Percentiles rank a stretch among this genome's conserved stretches.
Conservation (phyloP, 2,888 invertebrate species). For the Tipula unca region DNA sequence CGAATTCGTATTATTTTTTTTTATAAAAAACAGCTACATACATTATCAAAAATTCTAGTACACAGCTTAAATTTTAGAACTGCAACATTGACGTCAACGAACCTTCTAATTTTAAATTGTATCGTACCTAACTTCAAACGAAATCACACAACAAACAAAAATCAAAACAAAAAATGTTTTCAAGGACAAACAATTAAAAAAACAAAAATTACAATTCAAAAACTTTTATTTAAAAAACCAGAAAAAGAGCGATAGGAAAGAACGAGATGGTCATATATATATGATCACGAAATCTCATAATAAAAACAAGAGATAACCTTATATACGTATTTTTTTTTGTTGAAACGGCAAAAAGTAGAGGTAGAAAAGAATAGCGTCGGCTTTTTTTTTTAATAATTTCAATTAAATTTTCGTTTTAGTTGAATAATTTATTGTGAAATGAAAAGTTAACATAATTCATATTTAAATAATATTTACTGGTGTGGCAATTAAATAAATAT, state of each 20-base stretch:
- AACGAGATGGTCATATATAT: background rate
- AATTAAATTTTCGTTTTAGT: slow-evolving; percentile 1
- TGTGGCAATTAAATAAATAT: background rate
- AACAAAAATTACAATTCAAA: slow-evolving; percentile 20
- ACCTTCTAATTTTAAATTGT: background rate
- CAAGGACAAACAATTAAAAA: slow-evolving; percentile 43
- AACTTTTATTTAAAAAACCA: background rate
- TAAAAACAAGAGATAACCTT: slow-evolving; percentile 8
- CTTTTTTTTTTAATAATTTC: background rate
- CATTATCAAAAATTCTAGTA: too few species aligned
- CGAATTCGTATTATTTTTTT: too few species aligned
- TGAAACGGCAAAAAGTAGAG: slow-evolving; percentile 8
- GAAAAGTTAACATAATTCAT: background rate
- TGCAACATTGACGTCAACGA: too few species aligned
- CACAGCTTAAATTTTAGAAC: too few species aligned
- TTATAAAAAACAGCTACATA: too few species aligned
- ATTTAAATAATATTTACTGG: background rate
- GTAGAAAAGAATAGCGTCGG: slow-evolving; percentile 14
- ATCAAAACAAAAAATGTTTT: slow-evolving; percentile 27
- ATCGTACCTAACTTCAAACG: background rate
- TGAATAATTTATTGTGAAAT: slow-evolving; percentile 14
- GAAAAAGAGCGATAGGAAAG: background rate
- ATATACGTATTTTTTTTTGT: background rate
- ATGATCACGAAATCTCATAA: background rate
- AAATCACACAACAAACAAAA: background rate